Conservation (phyloP, 1,140 invertebrate species). For the Hyles vespertilio region DNA sequence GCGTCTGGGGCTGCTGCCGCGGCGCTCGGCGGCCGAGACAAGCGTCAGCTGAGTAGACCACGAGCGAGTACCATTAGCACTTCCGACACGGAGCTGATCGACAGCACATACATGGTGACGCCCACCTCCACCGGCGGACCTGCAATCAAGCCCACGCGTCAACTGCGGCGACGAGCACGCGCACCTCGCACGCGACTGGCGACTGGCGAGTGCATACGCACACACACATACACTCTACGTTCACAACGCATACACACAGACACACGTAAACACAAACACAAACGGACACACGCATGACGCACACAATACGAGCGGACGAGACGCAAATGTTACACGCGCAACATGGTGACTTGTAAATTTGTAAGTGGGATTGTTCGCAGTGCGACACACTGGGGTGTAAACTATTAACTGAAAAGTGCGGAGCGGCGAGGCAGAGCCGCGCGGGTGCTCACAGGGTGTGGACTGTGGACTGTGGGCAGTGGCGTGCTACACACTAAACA, state of each 20-base stretch:
- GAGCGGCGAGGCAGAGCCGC: constrained; percentile 28
- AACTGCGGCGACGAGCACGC: constrained; percentile 21
- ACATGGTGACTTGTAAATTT: too few relatives aligned
- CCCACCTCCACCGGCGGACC: constrained; percentile 95
- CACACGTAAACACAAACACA: not conserved
- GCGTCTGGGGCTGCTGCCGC: constrained; percentile 56
- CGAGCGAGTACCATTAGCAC: constrained; percentile 91
- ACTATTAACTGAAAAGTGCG: not conserved
- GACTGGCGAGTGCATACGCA: not conserved
- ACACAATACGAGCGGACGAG: too few relatives aligned
- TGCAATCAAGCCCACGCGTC: constrained; percentile 79
- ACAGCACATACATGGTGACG: constrained; percentile 97
- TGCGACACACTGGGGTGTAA: not conserved
- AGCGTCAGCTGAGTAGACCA: constrained; percentile 33
- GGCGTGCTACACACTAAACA: not conserved
- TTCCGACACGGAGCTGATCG: constrained; percentile 97
- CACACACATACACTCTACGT: not conserved
- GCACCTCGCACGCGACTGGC: constrained; percentile 3
- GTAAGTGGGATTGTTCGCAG: too few relatives aligned
- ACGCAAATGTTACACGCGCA: too few relatives aligned
- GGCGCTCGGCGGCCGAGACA: constrained; percentile 34
- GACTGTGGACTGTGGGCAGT: too few relatives aligned
- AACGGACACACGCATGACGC: not conserved
- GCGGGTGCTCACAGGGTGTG: constrained; percentile 14
- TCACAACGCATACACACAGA: not conserved